These are phyloP conservation scores for Zosterops borbonicus DNA, from an alignment of 2,113 vertebrate genomes.

Conservation along the genomic window DNA sequence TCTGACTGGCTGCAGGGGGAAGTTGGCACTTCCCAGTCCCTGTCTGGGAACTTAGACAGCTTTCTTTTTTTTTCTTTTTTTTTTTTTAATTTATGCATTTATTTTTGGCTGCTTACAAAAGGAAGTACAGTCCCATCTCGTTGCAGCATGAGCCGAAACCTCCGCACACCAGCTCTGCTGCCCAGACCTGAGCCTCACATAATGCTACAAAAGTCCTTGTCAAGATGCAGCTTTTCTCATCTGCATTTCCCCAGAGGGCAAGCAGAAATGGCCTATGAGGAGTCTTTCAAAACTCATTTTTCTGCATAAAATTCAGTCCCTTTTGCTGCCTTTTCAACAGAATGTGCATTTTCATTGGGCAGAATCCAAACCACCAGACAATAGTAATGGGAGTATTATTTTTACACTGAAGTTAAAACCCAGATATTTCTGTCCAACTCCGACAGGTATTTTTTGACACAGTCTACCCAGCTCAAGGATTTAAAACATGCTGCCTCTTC, in stretches of 20 bases:
- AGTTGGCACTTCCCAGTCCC: slow-evolving; percentile 29
- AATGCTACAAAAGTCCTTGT: background rate
- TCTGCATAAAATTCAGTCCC: background rate
- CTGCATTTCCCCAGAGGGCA: background rate
- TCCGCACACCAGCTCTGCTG: background rate
- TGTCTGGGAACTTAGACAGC: slow-evolving; percentile 32
- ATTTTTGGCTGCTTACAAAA: slow-evolving; percentile 36
- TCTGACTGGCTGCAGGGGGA: background rate
- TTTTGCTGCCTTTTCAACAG: background rate
- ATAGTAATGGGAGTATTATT: background rate
- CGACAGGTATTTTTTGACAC: background rate
- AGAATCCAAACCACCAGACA: background rate
- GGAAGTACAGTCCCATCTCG: background rate
- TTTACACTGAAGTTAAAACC: background rate
- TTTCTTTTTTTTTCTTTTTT: background rate
- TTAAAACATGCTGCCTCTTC: background rate
- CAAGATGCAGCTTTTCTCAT: background rate
- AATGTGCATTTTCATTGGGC: background rate
- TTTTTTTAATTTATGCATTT: background rate
- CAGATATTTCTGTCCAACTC: background rate
- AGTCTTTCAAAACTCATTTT: background rate
- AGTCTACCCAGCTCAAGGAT: background rate
- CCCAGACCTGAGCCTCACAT: background rate
- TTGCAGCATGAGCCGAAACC: background rate
- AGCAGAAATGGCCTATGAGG: background rate